Percentiles rank a stretch among this genome's conserved stretches.
Conservation (phyloP, 92 coral and sea anemone genomes). For the Epizoanthus ramosus region DNA sequence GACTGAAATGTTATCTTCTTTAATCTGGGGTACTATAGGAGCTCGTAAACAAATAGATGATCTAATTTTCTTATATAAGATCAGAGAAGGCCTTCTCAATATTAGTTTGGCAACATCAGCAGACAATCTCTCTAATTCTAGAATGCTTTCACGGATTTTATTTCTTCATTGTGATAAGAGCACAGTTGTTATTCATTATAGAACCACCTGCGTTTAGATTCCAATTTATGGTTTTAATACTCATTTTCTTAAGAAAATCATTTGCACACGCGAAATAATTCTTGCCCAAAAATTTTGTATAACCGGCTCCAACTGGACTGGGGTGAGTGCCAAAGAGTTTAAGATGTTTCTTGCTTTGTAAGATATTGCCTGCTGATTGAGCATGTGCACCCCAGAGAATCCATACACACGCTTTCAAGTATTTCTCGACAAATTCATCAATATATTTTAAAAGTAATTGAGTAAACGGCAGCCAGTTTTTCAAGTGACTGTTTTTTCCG, state of each 20-base stretch:
- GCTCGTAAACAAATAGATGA: too few species aligned
- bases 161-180: too few species aligned
- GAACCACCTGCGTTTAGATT: background rate
- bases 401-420: background rate
- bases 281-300: conserved; percentile 9
- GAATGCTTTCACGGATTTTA: too few species aligned
- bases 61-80: too few species aligned
- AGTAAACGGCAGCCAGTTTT: background rate
- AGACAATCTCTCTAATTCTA: too few species aligned
- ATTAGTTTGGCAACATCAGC: too few species aligned
- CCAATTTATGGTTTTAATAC: background rate
- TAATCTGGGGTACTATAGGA: too few species aligned
- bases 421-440: background rate
- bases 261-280: conserved; percentile 41
- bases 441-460: background rate
- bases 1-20: too few species aligned
- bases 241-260: background rate
- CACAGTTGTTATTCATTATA: background rate
- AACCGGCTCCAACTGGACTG: background rate
- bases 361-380: background rate
- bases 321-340: conserved; percentile 25
- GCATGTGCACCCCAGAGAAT: conserved; percentile 26
- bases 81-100: too few species aligned
- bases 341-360: background rate
- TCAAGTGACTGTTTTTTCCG: background rate